These are phyloP conservation scores for Carcharodon carcharias DNA, from an alignment of 2,797 vertebrate species.

Conservation along the genomic window DNA sequence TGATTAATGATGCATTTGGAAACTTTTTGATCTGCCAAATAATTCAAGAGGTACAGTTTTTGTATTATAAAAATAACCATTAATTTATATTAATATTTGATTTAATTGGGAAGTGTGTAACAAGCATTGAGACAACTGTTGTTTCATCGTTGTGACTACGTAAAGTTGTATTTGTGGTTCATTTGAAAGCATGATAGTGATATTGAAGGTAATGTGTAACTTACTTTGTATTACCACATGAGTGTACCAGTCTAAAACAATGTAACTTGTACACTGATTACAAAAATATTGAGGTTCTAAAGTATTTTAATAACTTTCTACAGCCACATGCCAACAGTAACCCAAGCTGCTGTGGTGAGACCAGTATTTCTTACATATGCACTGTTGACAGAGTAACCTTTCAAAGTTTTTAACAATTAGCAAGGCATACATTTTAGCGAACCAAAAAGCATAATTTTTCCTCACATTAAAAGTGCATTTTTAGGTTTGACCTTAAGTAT, in stretches of 20 bases:
- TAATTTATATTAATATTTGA: constrained; percentile 39
- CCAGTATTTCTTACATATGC: not conserved
- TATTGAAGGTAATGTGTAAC: constrained; percentile 34
- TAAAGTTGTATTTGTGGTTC: constrained; percentile 35
- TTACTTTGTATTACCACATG: constrained; percentile 30
- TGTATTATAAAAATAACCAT: constrained; percentile 34
- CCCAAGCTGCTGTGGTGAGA: not conserved
- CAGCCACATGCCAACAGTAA: not conserved
- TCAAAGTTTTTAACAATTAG: constrained; percentile 34
- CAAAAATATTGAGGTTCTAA: constrained; percentile 23
- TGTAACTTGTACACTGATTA: not conserved
- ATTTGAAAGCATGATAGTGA: constrained; percentile 37
- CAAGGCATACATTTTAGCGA: constrained; percentile 23
- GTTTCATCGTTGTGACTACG: constrained; percentile 31
- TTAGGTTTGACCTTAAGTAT: constrained; percentile 18
- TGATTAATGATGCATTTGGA: constrained; percentile 37
- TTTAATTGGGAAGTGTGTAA: constrained; percentile 35
- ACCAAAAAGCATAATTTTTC: constrained; percentile 22
- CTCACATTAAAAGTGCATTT: constrained; percentile 22
- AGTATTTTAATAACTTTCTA: constrained; percentile 30
- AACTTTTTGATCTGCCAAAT: constrained; percentile 38
- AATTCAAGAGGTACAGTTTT: constrained; percentile 37
- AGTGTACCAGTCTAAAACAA: constrained; percentile 12
- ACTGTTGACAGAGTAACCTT: constrained; percentile 24
- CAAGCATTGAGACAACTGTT: constrained; percentile 22